Conservation (phyloP, 37 sponge, comb jelly and placozoan species). For the Geodia barretti region DNA sequence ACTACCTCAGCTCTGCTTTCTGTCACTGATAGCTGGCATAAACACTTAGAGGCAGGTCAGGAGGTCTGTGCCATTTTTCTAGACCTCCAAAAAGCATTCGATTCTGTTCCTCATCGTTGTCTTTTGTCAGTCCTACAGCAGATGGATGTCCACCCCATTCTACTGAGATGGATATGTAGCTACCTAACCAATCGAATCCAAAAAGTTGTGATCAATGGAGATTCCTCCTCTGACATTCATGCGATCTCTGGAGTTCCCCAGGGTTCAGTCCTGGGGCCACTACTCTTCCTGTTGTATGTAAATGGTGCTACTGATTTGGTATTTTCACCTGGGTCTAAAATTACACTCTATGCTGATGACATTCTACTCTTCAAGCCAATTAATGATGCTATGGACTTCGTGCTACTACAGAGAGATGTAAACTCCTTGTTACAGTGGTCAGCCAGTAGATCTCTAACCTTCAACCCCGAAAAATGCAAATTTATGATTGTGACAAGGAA, state of each 20-base stretch:
- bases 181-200: constrained; percentile 23
- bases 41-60: neutral
- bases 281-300: constrained; percentile 12
- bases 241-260: constrained; percentile 32
- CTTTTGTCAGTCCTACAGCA: neutral
- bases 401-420: neutral
- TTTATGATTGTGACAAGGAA: neutral
- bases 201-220: constrained; percentile 11
- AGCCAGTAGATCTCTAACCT: neutral
- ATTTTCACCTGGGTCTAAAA: neutral
- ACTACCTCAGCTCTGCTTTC: constrained; percentile 3
- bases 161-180: neutral
- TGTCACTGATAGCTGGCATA: neutral
- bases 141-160: neutral
- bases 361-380: constrained; percentile 13
- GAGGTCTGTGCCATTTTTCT: constrained; percentile 8
- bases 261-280: constrained; percentile 27
- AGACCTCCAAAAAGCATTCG: constrained; percentile 25
- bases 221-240: neutral
- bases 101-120: constrained; percentile 4
- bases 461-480: neutral
- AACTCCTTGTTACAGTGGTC: neutral
- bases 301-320: neutral
- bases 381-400: neutral
- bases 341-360: constrained; percentile 34